A percentile compares a stretch with the other conserved stretches of the same genome.
Conservation (phyloP, 2,888 invertebrate genomes). For the Hemicrepidius hirtus region DNA sequence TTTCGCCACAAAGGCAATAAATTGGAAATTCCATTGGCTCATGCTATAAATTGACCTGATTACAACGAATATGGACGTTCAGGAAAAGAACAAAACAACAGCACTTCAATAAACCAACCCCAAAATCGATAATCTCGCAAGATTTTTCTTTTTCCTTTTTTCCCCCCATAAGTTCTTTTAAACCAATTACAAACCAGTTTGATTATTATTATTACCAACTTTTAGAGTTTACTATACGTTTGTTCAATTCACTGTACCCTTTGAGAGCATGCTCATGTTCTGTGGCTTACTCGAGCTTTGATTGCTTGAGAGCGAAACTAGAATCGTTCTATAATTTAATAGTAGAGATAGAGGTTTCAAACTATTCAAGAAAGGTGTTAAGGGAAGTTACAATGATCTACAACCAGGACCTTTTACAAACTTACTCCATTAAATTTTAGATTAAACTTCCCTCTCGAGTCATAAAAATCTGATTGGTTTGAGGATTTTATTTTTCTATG, state of each 20-base stretch:
- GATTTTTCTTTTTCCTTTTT: background rate
- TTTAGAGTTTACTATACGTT: too few species aligned
- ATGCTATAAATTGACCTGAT: slow-evolving; percentile 35
- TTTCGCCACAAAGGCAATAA: slow-evolving; percentile 32
- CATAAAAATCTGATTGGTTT: slow-evolving; percentile 5
- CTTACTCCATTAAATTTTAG: background rate
- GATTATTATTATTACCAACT: background rate
- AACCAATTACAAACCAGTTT: background rate
- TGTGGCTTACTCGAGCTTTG: slow-evolving; percentile 21
- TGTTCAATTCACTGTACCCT: background rate
- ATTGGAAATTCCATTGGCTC: slow-evolving; percentile 31
- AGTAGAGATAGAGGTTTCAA: background rate
- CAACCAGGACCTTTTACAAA: background rate
- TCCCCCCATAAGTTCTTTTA: background rate
- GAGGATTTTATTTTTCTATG: background rate
- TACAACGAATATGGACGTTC: slow-evolving; percentile 4
- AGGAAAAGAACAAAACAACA: slow-evolving; percentile 17
- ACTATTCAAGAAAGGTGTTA: background rate
- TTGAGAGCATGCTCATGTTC: slow-evolving; percentile 27
- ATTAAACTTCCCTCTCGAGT: background rate
- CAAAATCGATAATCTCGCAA: background rate
- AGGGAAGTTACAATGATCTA: background rate
- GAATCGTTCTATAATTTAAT: slow-evolving; percentile 21
- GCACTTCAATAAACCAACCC: background rate
- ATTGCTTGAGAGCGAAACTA: slow-evolving; percentile 30